These are phyloP conservation scores for Sander lucioperca DNA, from an alignment of 2,113 vertebrate genomes.

Conservation along the genomic window DNA sequence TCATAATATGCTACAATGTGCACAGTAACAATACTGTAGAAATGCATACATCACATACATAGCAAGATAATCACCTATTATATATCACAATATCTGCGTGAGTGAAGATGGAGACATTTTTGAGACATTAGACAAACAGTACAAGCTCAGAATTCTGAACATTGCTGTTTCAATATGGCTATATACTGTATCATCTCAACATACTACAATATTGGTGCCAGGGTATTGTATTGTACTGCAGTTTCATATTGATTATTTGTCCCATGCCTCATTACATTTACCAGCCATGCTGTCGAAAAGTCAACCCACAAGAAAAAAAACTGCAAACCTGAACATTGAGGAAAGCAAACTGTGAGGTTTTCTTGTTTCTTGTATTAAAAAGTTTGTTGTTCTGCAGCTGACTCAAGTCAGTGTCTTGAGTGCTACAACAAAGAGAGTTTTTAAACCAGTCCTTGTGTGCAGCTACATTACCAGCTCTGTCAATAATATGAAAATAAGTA, in stretches of 20 bases:
- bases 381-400: constrained; percentile 12
- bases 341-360: not conserved
- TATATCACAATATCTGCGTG: not conserved
- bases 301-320: not conserved
- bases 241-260: constrained; percentile 26
- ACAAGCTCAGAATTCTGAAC: not conserved
- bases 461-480: not conserved
- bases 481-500: not conserved
- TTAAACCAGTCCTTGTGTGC: not conserved
- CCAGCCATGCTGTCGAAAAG: constrained; percentile 6
- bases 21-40: not conserved
- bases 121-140: not conserved
- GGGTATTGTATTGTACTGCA: not conserved
- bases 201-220: not conserved
- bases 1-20: not conserved
- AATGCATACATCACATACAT: not conserved
- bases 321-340: not conserved
- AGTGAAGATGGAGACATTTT: not conserved
- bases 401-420: not conserved
- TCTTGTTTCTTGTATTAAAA: not conserved
- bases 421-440: not conserved
- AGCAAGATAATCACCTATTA: not conserved
- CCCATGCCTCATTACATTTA: constrained; percentile 20
- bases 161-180: not conserved
- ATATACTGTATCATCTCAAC: not conserved